Evolutionary conservation across 1,140 invertebrate genomes (phyloP).

Genomic region (Fopius arisanus): DNA sequence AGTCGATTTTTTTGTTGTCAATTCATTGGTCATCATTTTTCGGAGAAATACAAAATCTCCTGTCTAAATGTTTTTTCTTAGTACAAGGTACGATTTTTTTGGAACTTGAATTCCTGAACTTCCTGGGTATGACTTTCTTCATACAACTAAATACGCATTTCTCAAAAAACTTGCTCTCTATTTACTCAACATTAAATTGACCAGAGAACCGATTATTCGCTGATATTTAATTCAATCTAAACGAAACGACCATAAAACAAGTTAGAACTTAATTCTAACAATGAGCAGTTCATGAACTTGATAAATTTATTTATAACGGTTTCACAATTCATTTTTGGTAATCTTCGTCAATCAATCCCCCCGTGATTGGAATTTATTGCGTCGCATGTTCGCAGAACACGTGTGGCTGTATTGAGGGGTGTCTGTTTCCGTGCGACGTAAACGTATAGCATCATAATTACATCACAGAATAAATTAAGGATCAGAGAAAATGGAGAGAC

Average conservation of each 20-base stretch:
- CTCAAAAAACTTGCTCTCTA: no score
- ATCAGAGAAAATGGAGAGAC: neutral
- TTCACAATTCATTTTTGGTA: conserved; percentile 25
- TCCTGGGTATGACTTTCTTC: no score
- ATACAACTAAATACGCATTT: no score
- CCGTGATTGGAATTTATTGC: conserved; percentile 15
- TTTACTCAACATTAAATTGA: no score
- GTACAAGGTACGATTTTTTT: no score
- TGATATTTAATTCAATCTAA: neutral
- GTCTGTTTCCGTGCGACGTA: neutral
- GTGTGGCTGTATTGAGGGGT: neutral
- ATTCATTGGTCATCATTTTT: no score
- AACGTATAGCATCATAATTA: conserved; percentile 20
- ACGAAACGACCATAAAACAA: neutral
- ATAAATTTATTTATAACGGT: conserved; percentile 2
- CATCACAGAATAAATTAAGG: neutral
- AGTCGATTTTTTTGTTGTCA: no score
- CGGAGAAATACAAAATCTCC: no score
- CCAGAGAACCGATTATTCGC: no score
- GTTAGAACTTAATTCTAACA: neutral
- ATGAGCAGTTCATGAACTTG: neutral
- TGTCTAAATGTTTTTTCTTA: no score
- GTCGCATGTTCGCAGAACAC: neutral
- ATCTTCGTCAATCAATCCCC: neutral
- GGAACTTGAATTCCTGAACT: no score